Conservation (phyloP, 2,113 vertebrate genomes). For the Polypterus senegalus region DNA sequence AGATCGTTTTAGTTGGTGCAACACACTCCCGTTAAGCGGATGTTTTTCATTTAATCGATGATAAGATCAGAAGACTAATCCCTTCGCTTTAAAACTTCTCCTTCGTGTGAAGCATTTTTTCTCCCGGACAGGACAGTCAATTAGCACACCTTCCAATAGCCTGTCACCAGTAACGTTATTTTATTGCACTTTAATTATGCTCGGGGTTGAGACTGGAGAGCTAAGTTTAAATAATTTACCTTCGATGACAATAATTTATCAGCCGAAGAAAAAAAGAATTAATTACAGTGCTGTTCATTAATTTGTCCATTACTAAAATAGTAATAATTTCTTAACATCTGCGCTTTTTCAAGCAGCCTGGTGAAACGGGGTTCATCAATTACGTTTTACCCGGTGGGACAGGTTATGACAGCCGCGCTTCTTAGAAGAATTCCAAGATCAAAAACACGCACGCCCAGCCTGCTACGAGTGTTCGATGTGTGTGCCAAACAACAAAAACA, state of each 20-base stretch:
- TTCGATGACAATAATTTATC: slow-evolving; percentile 50
- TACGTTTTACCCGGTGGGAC: too few species aligned
- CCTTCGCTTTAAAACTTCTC: slow-evolving; percentile 7
- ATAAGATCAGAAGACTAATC: not conserved
- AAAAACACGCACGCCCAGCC: too few species aligned
- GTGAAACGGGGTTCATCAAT: too few species aligned
- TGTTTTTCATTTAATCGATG: not conserved
- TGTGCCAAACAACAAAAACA: not conserved
- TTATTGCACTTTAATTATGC: slow-evolving; percentile 69
- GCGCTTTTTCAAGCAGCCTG: too few species aligned
- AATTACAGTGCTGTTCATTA: slow-evolving; percentile 26
- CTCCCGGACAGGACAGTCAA: slow-evolving; percentile 41
- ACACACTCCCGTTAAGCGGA: not conserved
- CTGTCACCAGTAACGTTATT: slow-evolving; percentile 59
- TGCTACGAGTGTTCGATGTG: too few species aligned
- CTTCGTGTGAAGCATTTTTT: slow-evolving; percentile 30
- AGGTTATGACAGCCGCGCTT: too few species aligned
- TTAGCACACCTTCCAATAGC: slow-evolving; percentile 50
- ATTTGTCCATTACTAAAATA: slow-evolving; percentile 29
- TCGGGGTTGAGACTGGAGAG: slow-evolving; percentile 51
- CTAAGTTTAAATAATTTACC: slow-evolving; percentile 54
- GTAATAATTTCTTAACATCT: slow-evolving; percentile 9
- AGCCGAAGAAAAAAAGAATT: slow-evolving; percentile 27
- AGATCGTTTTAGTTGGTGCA: not conserved
- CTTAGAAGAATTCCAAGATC: too few species aligned